Evolutionary conservation across 2,113 vertebrate species (phyloP), one percentile per base, ranked within the genome.

Genomic region (Misgurnus anguillicaudatus): DNA sequence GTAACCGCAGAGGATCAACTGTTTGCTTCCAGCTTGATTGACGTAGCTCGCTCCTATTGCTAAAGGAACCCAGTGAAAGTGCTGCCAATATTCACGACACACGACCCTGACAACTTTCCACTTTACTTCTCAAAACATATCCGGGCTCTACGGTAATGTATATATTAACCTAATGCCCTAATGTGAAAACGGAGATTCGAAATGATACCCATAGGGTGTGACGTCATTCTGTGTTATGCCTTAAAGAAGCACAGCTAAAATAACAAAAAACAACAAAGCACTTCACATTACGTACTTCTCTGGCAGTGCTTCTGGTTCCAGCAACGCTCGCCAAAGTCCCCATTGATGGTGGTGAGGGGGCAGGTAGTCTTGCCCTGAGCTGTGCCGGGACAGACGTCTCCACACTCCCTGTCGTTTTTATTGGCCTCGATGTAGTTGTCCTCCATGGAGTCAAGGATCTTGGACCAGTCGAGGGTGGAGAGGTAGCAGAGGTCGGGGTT

Each of bases 401-500:
- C 96, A 3, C 98, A 99, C 85, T 99, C 97, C 0, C 95, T 90
- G 85, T 96, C 93, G 0, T 96, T 96, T 83, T 98, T 99, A 89
- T 99, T 99, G 57, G 92, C 89, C 79, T 95, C 86, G 0, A 99
- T 97, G 88, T 97, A 98, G 79, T 99, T 99, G 80, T 98, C 96
- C 78, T 97, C 98, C 31, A 97, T 95, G 0, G 96, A 93, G 81
- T 99, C 98, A 14, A 98, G 85, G 85, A 99, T 94, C 80, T 94
- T 95, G 0, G 96, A 98, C 98, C 98, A 99, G 91, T 99, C 98
- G 0, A 99, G 95, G 0, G 97, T 99, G 85, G 96, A 94, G 74
- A 99, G 88, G 84, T 99, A 99, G 81, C 98, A 99, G 0, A 99
- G 91, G 13, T 98, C 97, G 0, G 96, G 94, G 88, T 99, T 99